Percentiles rank a stretch among this genome's conserved stretches.
Evolutionary conservation across 2,113 vertebrate genomes (phyloP).

Genomic region (Procavia capensis): DNA sequence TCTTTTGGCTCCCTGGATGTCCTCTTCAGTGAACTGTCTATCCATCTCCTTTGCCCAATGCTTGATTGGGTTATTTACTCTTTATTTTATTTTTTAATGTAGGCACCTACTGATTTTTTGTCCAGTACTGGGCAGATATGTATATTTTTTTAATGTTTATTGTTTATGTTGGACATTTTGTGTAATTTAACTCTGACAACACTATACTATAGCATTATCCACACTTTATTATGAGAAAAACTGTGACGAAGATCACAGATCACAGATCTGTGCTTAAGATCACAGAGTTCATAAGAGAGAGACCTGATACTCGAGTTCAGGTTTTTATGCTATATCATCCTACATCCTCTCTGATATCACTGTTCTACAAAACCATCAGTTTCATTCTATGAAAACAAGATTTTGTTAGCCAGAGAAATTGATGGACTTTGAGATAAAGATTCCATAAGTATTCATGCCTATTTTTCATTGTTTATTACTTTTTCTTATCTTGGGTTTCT

Average conservation of each 20-base stretch:
- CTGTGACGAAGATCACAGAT: constrained; percentile 1
- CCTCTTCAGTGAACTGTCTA: no score
- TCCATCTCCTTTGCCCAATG: no score
- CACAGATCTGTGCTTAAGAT: constrained; percentile 21
- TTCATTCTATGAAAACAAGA: constrained; percentile 34
- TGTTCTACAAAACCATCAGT: constrained; percentile 5
- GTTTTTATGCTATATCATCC: background rate
- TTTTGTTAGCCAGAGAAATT: constrained; percentile 51
- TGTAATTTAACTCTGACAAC: background rate
- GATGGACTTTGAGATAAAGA: background rate
- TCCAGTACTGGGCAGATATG: background rate
- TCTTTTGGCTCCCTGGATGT: no score
- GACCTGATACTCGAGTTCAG: constrained; percentile 17
- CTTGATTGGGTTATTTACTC: no score
- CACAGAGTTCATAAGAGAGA: constrained; percentile 29
- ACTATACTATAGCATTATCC: background rate
- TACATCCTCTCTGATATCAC: background rate
- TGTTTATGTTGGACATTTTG: background rate
- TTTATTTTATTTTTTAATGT: constrained; percentile 18
- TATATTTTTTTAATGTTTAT: background rate
- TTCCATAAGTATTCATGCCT: background rate
- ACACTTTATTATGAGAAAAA: constrained; percentile 32
- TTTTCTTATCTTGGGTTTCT: constrained; percentile 40
- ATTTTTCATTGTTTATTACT: constrained; percentile 31
- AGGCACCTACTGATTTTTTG: background rate